A percentile compares a stretch with the other conserved stretches of the same genome.
phyloP scores from a whole-genome alignment of 2,113 vertebrate genomes.

The Rhinopomastus cyanomelas region DNA sequence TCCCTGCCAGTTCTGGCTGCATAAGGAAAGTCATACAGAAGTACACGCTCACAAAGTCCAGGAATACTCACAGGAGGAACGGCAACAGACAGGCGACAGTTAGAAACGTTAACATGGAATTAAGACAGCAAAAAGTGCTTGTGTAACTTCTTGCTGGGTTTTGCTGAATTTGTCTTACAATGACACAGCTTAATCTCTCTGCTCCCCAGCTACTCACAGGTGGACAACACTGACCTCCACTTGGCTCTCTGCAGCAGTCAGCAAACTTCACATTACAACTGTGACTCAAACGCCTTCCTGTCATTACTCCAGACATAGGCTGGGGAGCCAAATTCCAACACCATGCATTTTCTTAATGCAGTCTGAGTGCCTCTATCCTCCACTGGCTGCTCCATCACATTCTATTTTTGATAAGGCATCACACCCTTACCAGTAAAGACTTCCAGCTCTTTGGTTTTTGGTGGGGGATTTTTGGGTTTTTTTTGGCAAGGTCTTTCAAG shows the following conservation, averaged over 20 bases:
- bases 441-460: slow-evolving; percentile 40
- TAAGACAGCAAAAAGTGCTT: neutral
- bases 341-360: neutral
- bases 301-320: neutral
- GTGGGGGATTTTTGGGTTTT: no score
- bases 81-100: slow-evolving; percentile 4
- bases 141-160: neutral
- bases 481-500: slow-evolving; percentile 14
- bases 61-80: slow-evolving; percentile 21
- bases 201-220: neutral
- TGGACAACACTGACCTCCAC: neutral
- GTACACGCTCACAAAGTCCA: neutral
- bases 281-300: neutral
- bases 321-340: slow-evolving; percentile 24
- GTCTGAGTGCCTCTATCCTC: neutral
- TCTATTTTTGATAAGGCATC: neutral
- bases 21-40: slow-evolving; percentile 38
- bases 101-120: neutral
- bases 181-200: neutral
- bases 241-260: slow-evolving; percentile 16
- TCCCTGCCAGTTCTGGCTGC: neutral
- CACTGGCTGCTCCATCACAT: neutral
- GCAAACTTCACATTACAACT: neutral
- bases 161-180: neutral
- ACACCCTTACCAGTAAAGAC: slow-evolving; percentile 13